Evolutionary conservation across 2,113 vertebrate species (phyloP), one percentile per base, ranked within the genome.

Genomic region (Probosciger aterrimus): DNA sequence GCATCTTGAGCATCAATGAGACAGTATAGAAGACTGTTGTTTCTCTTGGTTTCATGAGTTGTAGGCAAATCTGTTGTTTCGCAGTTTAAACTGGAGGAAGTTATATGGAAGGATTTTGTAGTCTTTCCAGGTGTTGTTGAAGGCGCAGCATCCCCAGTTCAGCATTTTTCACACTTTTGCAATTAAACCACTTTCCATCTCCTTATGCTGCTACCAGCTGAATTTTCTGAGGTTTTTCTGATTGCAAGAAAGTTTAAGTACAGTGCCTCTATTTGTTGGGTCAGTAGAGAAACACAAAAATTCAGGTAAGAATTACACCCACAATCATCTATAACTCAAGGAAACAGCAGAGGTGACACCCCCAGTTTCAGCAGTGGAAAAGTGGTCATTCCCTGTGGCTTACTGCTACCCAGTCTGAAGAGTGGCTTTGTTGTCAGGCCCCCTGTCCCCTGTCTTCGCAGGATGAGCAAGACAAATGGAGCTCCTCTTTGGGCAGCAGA

Each of bases 401-500:
- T 86, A 87, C 44, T 25, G 67, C 74, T 67, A 59, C 31, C 25
- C 20, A 55, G 52, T 37, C 52, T 84, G 57, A 76, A 76, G 47
- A 91, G 67, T 25, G 33, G 23, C 52, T 97, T 86, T 70, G 18
- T 95, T 93, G 69, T 59, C 82, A 94, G 79, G 74, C 35, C 50
- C 33, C 81, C 86, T 93, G 60, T 33, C 94, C 82, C 97, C 83
- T 91, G 76, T 35, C 79, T 89, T 94, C 52, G 24, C 82, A 92
- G 53, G 85, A 82, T 59, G 43, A 97, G 60, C 2, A 7, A 92
- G 57, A 90, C 6, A 86, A 95, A 91, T 24, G 65, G n/a, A 96
- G 82, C 53, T 97, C 85, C 63, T 90, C 79, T 91, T 47, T 65
- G 39, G 63, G 63, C 35, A 95, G 79, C 33, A 92, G 53, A 88